Evolutionary conservation across 1,140 invertebrate genomes (phyloP), one percentile per base, ranked within the genome.

Genomic region (Drosophila guanche): DNA sequence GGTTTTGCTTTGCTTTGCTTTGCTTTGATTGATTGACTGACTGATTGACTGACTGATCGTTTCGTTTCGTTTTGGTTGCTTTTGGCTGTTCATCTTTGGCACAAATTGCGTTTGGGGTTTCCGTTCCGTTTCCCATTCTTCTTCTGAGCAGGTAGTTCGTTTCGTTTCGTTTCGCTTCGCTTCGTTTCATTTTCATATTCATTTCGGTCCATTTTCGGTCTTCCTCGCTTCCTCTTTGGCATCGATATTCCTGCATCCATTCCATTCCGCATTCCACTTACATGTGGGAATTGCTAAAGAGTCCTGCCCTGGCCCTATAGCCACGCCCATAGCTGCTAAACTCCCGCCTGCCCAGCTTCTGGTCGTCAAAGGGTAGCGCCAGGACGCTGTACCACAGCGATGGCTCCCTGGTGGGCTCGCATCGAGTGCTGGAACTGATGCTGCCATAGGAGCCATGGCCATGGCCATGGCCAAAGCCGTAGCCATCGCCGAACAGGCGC

Each of bases 331-430:
- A 95, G 55, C 90, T 91, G 65, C 83, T 91, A 5, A 91, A 70
- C 92, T 97, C 96, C 62, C 96, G 93, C 74, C 96, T 92, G 65
- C 96, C 96, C 80, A 97, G 95, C 91, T 97, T 96, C 93, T 97
- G 96, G 93, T 97, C 97, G 85, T 96, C 96, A 92, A 97, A 97
- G 72, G 96, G 97, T 80, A 97, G 94, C 63, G 97, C 97, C 92
- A 97, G 94, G 68, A 97, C 94, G 58, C 96, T 97, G 93, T 96
- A 97, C 96, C 96, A 97, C 83, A 96, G 93, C 63, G 95, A 95
- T 23, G 95, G 95, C 92, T 95, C 93, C 6, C 51, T 12, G 10
- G 12, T 12, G 10, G 10, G 63, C 5, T 73, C 81, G 29, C 71
- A 70, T 6, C 72, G 72, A 12, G 62, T 66, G 20, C 77, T 76